phyloP scores from a whole-genome alignment of 2,113 vertebrate species.

The Clarias magur region DNA sequence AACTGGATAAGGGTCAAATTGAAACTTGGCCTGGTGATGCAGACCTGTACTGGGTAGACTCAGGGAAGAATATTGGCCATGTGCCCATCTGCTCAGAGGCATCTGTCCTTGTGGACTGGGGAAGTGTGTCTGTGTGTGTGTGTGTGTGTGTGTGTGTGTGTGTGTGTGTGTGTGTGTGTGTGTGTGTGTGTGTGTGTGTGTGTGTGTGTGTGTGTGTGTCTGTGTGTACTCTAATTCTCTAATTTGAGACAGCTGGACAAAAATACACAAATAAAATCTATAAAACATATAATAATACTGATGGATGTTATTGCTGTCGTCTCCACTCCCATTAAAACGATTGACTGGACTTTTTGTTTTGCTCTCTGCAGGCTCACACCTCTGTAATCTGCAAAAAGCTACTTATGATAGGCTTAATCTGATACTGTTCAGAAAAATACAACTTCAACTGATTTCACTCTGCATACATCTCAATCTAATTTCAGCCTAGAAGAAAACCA shows the following conservation, averaged over 20 bases:
- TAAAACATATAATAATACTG: background rate
- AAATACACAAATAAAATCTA: background rate
- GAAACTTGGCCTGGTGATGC: slow-evolving; percentile 43
- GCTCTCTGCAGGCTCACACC: background rate
- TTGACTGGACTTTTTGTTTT: background rate
- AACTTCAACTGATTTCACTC: slow-evolving; percentile 10
- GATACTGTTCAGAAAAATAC: slow-evolving; percentile 18
- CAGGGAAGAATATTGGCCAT: slow-evolving; percentile 34
- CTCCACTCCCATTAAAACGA: background rate
- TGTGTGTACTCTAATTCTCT: slow-evolving; percentile 2
- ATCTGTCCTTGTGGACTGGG: background rate
- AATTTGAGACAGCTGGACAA: slow-evolving; percentile 6
- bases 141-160: slow-evolving; percentile 21
- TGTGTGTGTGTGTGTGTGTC: slow-evolving; percentile 1
- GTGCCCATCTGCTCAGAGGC: slow-evolving; percentile 31
- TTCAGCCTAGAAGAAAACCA: slow-evolving; percentile 8
- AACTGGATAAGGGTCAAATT: slow-evolving; percentile 53
- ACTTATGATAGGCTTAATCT: background rate
- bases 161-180: background rate
- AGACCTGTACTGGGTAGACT: slow-evolving; percentile 27
- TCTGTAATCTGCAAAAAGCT: background rate
- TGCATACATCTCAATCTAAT: slow-evolving; percentile 25
- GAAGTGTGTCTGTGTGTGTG: slow-evolving; percentile 25
- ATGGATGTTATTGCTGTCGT: slow-evolving; percentile 1
- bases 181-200: slow-evolving; percentile 29